phyloP scores from a whole-genome alignment of 2,797 vertebrate species.

The Hyperoplus lanceolatus region DNA sequence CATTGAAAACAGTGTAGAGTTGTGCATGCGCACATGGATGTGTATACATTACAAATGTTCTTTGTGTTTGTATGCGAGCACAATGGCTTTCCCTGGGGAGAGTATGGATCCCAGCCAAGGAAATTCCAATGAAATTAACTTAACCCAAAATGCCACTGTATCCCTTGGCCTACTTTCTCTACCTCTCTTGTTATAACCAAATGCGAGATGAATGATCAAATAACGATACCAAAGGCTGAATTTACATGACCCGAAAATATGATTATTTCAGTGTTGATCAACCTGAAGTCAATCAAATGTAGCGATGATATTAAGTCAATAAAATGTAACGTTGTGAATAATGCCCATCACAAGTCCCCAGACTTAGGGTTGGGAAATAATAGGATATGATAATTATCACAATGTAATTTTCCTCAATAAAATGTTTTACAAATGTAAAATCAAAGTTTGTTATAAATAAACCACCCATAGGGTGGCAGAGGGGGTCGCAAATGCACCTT shows the following conservation, averaged over 20 bases:
- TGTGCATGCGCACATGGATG: constrained; percentile 26
- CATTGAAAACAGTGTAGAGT: constrained; percentile 55
- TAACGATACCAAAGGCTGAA: not conserved
- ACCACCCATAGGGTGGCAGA: no score
- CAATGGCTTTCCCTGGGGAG: constrained; percentile 68
- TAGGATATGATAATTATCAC: no score
- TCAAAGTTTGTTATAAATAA: no score
- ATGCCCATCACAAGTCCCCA: not conserved
- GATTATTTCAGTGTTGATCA: not conserved
- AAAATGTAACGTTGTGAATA: not conserved
- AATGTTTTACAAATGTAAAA: no score
- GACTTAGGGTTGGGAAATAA: no score
- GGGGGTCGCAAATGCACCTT: no score
- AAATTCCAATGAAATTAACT: constrained; percentile 74
- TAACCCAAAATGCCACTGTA: constrained; percentile 61
- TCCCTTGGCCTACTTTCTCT: constrained; percentile 46
- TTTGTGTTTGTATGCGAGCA: constrained; percentile 62
- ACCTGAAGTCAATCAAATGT: not conserved
- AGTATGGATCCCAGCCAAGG: constrained; percentile 70
- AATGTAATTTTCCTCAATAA: no score
- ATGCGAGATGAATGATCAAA: constrained; percentile 10
- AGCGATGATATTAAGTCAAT: not conserved
- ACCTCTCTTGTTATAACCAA: constrained; percentile 18
- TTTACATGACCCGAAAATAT: not conserved
- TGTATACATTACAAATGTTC: constrained; percentile 42